A percentile compares a stretch with the other conserved stretches of the same genome.
These are phyloP conservation scores for Acrobasis suavella DNA, from an alignment of 2,888 invertebrate species.

Conservation along the genomic window DNA sequence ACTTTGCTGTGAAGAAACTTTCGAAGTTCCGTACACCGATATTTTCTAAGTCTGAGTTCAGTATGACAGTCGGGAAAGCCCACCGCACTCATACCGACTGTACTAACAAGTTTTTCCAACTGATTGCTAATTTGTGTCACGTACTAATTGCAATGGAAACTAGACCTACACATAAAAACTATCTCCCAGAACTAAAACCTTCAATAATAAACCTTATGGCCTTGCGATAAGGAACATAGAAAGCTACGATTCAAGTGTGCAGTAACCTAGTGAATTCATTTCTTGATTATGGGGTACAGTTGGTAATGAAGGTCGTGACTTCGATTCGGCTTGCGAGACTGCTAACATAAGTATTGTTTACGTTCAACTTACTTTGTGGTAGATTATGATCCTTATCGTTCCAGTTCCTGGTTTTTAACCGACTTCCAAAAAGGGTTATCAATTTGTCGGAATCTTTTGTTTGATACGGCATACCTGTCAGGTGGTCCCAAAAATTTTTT, in stretches of 20 bases:
- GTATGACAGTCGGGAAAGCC: too few relatives aligned
- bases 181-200: not conserved
- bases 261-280: constrained; percentile 12
- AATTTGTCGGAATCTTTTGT: too few relatives aligned
- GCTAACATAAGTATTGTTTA: not conserved
- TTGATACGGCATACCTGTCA: too few relatives aligned
- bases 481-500: too few relatives aligned
- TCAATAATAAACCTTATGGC: constrained; percentile 6
- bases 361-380: too few relatives aligned
- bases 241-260: not conserved
- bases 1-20: too few relatives aligned
- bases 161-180: constrained; percentile 4
- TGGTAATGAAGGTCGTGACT: constrained; percentile 5
- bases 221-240: not conserved
- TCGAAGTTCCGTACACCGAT: too few relatives aligned
- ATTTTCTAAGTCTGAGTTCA: too few relatives aligned
- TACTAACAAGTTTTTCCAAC: constrained; percentile 7
- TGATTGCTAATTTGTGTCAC: not conserved
- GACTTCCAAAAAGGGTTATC: too few relatives aligned
- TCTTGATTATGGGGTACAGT: not conserved
- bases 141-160: constrained; percentile 13
- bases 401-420: too few relatives aligned
- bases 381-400: too few relatives aligned
- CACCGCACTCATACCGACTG: too few relatives aligned
- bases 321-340: not conserved